Percentiles rank a stretch among this genome's conserved stretches.
Conservation (phyloP, 1,140 invertebrate species). For the Octopus sinensis region DNA sequence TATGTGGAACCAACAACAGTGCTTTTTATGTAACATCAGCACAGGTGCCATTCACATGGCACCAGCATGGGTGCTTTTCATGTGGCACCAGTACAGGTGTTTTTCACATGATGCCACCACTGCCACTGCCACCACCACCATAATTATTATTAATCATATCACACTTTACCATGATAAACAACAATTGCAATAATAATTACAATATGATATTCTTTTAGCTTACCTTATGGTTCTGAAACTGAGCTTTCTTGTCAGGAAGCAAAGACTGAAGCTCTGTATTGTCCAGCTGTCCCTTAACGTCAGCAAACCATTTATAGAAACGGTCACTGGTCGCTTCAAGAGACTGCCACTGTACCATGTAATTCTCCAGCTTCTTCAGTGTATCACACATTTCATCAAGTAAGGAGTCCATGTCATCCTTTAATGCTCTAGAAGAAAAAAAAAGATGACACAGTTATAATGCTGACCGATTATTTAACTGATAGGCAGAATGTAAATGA, state of each 20-base stretch:
- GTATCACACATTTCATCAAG: slow-evolving; percentile 77
- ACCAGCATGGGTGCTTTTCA: too few species aligned
- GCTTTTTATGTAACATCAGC: too few species aligned
- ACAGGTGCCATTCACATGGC: too few species aligned
- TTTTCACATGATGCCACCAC: too few species aligned
- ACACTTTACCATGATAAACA: too few species aligned
- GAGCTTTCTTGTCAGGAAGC: slow-evolving; percentile 88
- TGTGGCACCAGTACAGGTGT: too few species aligned
- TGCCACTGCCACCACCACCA: too few species aligned
- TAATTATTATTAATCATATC: too few species aligned
- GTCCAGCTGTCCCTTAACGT: slow-evolving; percentile 85
- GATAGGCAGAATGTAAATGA: too few species aligned
- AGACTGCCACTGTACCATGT: slow-evolving; percentile 64
- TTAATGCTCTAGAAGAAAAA: slow-evolving; percentile 64
- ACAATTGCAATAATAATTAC: too few species aligned
- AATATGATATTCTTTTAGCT: background rate
- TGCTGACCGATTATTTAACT: too few species aligned
- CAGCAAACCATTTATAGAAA: slow-evolving; percentile 85
- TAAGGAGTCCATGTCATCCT: slow-evolving; percentile 71
- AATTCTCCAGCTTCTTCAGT: slow-evolving; percentile 80
- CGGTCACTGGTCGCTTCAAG: slow-evolving; percentile 67
- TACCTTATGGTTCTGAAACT: slow-evolving; percentile 89
- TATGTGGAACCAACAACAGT: too few species aligned
- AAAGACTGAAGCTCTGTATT: slow-evolving; percentile 87
- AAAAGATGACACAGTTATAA: background rate